phyloP scores from a whole-genome alignment of 2,113 vertebrate genomes.

The Solea solea region DNA sequence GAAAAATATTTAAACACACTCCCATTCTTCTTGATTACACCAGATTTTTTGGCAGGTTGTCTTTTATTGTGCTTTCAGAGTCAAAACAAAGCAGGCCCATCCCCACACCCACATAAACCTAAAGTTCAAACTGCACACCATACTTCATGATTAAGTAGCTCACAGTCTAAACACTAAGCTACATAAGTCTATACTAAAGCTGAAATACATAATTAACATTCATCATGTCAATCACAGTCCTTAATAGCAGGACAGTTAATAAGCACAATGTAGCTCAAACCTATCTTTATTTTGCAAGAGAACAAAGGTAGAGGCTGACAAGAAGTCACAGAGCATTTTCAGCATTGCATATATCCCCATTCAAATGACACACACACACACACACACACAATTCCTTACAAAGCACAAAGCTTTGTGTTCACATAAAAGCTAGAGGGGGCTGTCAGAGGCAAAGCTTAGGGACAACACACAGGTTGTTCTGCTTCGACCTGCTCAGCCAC shows the following conservation, averaged over 20 bases:
- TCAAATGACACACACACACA: slow-evolving; percentile 39
- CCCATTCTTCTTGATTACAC: slow-evolving; percentile 35
- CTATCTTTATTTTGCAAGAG: slow-evolving; percentile 19
- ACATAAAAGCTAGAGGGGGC: slow-evolving; percentile 58
- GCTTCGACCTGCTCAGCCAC: slow-evolving; percentile 53
- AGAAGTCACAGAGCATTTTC: slow-evolving; percentile 60
- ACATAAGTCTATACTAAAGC: slow-evolving; percentile 21
- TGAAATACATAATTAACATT: slow-evolving; percentile 40
- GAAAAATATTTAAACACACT: slow-evolving; percentile 32
- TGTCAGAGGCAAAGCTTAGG: slow-evolving; percentile 43
- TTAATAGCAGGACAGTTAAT: slow-evolving; percentile 16
- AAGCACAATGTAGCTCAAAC: slow-evolving; percentile 20
- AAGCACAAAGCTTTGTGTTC: slow-evolving; percentile 71
- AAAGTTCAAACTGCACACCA: slow-evolving; percentile 36
- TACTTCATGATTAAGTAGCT: slow-evolving; percentile 15
- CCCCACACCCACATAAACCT: slow-evolving; percentile 55
- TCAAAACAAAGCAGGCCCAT: slow-evolving; percentile 61
- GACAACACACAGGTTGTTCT: slow-evolving; percentile 56
- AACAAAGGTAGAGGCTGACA: slow-evolving; percentile 56
- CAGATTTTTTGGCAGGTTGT: slow-evolving; percentile 59
- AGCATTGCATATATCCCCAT: slow-evolving; percentile 50
- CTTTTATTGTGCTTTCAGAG: slow-evolving; percentile 68
- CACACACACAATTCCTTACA: slow-evolving; percentile 42
- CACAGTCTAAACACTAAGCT: slow-evolving; percentile 31
- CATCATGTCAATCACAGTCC: slow-evolving; percentile 19